Conservation (phyloP, 1,140 invertebrate genomes). For the Macrocentrus cingulum region DNA sequence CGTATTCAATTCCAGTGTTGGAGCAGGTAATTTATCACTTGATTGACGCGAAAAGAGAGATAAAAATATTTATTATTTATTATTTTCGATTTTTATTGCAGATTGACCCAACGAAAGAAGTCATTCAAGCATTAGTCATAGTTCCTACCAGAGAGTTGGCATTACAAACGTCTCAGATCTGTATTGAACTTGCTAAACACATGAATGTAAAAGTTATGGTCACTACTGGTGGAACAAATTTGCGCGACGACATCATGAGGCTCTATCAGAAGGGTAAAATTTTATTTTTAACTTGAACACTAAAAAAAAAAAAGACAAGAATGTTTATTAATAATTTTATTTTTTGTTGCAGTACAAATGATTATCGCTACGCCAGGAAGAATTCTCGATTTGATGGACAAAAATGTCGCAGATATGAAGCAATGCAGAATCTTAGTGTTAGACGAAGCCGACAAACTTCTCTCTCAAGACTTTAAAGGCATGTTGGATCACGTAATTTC, state of each 20-base stretch:
- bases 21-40: conserved; percentile 65
- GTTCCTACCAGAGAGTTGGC: conserved; percentile 99
- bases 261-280: conserved; percentile 91
- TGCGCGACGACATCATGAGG: conserved; percentile 99
- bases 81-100: conserved; percentile 41
- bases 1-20: conserved; percentile 97
- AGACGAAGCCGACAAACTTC: conserved; percentile 98
- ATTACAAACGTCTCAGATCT: conserved; percentile 99
- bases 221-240: conserved; percentile 96
- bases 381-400: conserved; percentile 99
- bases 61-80: background rate
- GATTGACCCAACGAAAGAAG: conserved; percentile 87
- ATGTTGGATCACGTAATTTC: conserved; percentile 97
- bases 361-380: conserved; percentile 99
- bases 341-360: conserved; percentile 81
- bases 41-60: background rate
- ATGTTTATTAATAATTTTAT: too few species aligned
- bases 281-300: background rate
- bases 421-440: conserved; percentile 96
- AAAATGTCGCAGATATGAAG: conserved; percentile 94
- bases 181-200: conserved; percentile 97
- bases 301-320: too few species aligned
- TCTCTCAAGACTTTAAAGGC: conserved; percentile 99
- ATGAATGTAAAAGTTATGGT: conserved; percentile 97
- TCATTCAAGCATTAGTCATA: conserved; percentile 96